phyloP scores from a whole-genome alignment of 1,140 invertebrate genomes.

The Danaus melanippus region DNA sequence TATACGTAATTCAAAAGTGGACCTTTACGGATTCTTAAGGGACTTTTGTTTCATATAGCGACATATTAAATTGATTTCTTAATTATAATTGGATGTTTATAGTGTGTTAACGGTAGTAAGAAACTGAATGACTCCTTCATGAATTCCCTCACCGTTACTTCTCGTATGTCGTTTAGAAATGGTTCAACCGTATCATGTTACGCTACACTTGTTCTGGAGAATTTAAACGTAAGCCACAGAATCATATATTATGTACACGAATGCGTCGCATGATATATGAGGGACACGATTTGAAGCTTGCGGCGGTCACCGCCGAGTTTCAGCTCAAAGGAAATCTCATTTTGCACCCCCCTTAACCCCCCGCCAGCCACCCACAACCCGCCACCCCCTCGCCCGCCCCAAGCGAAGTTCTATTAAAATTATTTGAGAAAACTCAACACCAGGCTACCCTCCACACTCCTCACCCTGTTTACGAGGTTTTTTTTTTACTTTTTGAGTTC shows the following conservation, averaged over 20 bases:
- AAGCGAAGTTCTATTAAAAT: conserved; percentile 61
- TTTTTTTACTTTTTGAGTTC: conserved; percentile 8
- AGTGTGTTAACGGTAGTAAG: no score
- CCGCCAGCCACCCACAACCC: conserved; percentile 21
- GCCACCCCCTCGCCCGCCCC: conserved; percentile 21
- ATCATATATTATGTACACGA: conserved; percentile 28
- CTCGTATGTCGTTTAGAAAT: no score
- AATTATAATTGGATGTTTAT: no score
- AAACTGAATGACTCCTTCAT: no score
- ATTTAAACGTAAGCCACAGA: no score
- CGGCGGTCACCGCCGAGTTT: conserved; percentile 47
- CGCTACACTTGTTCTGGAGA: no score
- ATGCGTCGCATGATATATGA: conserved; percentile 51
- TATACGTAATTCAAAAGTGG: no score
- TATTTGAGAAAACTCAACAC: conserved; percentile 60
- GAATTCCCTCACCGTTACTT: no score
- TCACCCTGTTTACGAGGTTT: conserved; percentile 19
- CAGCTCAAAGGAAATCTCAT: conserved; percentile 68
- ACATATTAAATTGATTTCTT: no score
- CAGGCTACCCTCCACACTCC: conserved; percentile 25
- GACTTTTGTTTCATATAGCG: no score
- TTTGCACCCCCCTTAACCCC: conserved; percentile 43
- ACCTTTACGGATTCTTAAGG: no score
- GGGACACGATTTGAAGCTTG: conserved; percentile 42
- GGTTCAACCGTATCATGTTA: no score